phyloP scores from a whole-genome alignment of 2,888 invertebrate genomes.

The Monopis laevigella region DNA sequence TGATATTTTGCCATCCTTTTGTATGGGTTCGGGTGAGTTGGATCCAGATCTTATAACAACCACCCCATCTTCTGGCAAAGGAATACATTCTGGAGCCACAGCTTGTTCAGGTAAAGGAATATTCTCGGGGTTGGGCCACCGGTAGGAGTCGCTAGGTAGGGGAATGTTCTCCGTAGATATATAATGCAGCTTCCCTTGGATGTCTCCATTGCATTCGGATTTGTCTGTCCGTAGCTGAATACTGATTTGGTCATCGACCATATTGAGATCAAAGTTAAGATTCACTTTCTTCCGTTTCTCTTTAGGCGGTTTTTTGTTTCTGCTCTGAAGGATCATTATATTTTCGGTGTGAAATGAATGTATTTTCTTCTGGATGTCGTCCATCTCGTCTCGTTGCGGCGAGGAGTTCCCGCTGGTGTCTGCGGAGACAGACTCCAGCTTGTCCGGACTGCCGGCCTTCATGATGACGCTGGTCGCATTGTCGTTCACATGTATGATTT shows the following conservation, averaged over 20 bases:
- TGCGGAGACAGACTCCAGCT: conserved; percentile 45
- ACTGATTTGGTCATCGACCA: conserved; percentile 62
- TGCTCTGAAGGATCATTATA: conserved; percentile 67
- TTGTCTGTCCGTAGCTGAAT: conserved; percentile 52
- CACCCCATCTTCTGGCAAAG: conserved; percentile 35
- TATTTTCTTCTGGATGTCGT: conserved; percentile 70
- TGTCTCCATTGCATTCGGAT: conserved; percentile 45
- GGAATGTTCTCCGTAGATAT: conserved; percentile 48
- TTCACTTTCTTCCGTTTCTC: conserved; percentile 65
- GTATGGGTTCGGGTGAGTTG: conserved; percentile 43
- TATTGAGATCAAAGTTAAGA: conserved; percentile 59
- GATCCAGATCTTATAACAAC: not conserved
- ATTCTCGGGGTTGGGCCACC: conserved; percentile 42
- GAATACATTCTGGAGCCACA: conserved; percentile 50
- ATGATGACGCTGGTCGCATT: conserved; percentile 32
- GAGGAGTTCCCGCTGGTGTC: conserved; percentile 59
- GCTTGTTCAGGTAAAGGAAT: conserved; percentile 37
- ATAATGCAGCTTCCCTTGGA: conserved; percentile 42
- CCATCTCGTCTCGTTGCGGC: conserved; percentile 64
- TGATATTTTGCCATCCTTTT: conserved; percentile 14
- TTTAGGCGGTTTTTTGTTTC: conserved; percentile 65
- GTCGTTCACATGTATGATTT: conserved; percentile 37
- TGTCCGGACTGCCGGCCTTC: conserved; percentile 42
- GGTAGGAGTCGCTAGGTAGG: conserved; percentile 38
- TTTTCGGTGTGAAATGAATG: conserved; percentile 72